Conservation (phyloP, 2,797 vertebrate species). For the Galaxias olidus region DNA sequence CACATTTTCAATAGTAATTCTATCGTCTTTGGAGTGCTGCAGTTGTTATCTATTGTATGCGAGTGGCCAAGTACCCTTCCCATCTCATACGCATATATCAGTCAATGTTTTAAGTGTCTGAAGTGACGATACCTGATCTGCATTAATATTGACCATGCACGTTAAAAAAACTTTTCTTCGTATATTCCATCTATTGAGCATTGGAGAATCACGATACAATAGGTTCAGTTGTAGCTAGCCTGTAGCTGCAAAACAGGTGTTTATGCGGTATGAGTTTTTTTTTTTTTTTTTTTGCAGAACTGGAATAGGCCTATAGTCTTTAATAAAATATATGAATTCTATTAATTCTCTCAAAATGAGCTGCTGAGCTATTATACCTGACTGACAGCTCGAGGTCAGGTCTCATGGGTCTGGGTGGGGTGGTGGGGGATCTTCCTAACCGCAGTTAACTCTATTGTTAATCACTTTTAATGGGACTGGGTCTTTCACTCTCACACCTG, state of each 20-base stretch:
- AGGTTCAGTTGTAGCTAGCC: not conserved
- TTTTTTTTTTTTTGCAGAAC: not conserved
- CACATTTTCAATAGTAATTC: constrained; percentile 83
- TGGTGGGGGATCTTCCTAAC: constrained; percentile 64
- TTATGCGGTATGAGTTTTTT: not conserved
- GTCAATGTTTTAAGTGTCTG: no score
- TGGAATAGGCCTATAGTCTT: constrained; percentile 11
- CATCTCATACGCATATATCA: not conserved
- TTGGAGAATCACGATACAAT: not conserved
- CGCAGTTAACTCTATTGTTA: constrained; percentile 78
- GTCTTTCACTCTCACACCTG: constrained; percentile 89
- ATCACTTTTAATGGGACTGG: constrained; percentile 75
- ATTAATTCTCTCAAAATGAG: constrained; percentile 16
- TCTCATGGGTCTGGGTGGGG: constrained; percentile 65
- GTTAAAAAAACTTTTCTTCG: not conserved
- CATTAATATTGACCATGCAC: no score
- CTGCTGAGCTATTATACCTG: constrained; percentile 26
- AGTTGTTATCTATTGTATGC: constrained; percentile 30
- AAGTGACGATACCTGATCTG: no score
- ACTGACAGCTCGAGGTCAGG: constrained; percentile 67
- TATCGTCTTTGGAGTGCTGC: constrained; percentile 76
- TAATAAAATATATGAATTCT: not conserved
- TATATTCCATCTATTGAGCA: not conserved
- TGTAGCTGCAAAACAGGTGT: not conserved
- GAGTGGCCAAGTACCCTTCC: not conserved